Percentiles rank a stretch among this genome's conserved stretches.
Evolutionary conservation across 1,140 invertebrate genomes (phyloP).

Genomic region (Anoplolepis gracilipes): DNA sequence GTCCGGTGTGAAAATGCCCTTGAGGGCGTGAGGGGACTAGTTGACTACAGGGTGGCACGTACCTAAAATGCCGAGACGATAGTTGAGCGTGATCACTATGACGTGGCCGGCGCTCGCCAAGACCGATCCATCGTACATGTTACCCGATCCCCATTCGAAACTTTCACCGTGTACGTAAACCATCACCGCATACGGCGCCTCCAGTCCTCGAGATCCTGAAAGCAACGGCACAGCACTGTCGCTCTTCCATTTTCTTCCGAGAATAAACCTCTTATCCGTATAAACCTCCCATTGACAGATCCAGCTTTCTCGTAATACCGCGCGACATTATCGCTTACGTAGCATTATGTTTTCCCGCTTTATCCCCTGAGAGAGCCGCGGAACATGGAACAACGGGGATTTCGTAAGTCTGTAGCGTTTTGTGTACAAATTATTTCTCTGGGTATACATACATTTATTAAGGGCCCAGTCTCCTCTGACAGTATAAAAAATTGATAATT

Average conservation of each 20-base stretch:
- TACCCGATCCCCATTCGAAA: slow-evolving; percentile 94
- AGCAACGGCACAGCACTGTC: not conserved
- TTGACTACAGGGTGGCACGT: slow-evolving; percentile 78
- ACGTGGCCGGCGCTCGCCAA: slow-evolving; percentile 94
- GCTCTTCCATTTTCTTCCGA: slow-evolving; percentile 50
- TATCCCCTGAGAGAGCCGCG: not conserved
- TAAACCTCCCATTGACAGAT: slow-evolving; percentile 60
- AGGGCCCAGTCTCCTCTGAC: not conserved
- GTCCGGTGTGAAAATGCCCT: slow-evolving; percentile 48
- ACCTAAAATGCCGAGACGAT: slow-evolving; percentile 95
- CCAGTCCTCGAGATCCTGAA: slow-evolving; percentile 90
- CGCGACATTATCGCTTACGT: slow-evolving; percentile 55
- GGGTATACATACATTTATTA: not conserved
- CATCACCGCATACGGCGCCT: slow-evolving; percentile 92
- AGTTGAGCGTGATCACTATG: slow-evolving; percentile 96
- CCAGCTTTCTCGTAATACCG: slow-evolving; percentile 53
- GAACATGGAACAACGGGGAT: not conserved
- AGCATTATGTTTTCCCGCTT: slow-evolving; percentile 31
- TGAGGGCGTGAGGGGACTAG: not conserved
- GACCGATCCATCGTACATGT: slow-evolving; percentile 95
- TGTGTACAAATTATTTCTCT: no score
- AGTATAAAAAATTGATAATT: no score
- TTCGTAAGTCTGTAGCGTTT: not conserved
- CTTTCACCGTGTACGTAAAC: slow-evolving; percentile 94
- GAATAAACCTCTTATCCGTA: slow-evolving; percentile 56